Evolutionary conservation across 2,888 invertebrate genomes (phyloP), one percentile per base, ranked within the genome.

Genomic region (Drosophila barbarae): DNA sequence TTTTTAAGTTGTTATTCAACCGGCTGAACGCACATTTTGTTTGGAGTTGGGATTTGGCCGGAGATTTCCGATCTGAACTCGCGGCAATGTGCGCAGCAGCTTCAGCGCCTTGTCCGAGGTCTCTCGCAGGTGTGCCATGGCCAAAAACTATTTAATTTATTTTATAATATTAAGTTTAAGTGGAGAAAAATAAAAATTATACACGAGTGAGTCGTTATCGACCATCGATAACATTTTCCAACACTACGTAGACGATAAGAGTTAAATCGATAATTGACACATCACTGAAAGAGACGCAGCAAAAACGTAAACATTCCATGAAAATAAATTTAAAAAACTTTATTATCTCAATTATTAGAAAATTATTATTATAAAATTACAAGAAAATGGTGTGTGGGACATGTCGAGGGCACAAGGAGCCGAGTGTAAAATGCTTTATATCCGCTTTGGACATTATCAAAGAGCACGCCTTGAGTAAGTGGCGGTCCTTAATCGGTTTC

Each of bases 101-200:
- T 92, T 91, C 58, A 96, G 88, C 0, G 95, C 95, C 86, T 94
- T 94, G 74, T 96, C 95, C n/a, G 92, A 91, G 47, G 93, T 76
- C 57, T 88, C 84, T 34, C 86, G 85, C 28, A 87, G 61, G 13
- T 85, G 75, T 23, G 86, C 81, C 89, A 89, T 89, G 15, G 3
- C 39, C 12, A n/a, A 41, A 18, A 36, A n/a, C 18, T 21, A 2
- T 10, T 44, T 49, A 34, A 26, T 55, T 59, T 72, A 30, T 61
- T 72, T 58, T 46, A 60, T 59, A 49, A 64, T 44, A 9, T 56
- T 32, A 23, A 13, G 23, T 52, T 59, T 60, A 10, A 6, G 9
- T 8, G n/a, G 8, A 32, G 36, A 32, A 59, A 58, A 70, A 42
- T 53, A 51, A 50, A 50, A 60, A 56, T 51, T 39, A 34, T 65